A percentile compares a stretch with the other conserved stretches of the same genome.
phyloP scores from a whole-genome alignment of 2,113 vertebrate genomes.

The Gobiocypris rarus region DNA sequence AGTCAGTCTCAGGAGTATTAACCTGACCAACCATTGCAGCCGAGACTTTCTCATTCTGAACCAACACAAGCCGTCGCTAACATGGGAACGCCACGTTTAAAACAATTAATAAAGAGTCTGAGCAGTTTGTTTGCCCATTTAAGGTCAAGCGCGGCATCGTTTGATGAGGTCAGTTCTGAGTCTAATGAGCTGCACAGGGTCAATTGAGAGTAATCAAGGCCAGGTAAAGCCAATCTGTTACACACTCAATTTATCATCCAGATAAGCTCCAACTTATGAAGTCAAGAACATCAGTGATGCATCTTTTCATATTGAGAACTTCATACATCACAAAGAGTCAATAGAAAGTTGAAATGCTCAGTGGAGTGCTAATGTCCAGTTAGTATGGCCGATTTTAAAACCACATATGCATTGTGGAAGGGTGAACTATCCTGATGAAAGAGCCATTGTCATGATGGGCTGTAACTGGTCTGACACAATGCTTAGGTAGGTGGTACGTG shows the following conservation, averaged over 20 bases:
- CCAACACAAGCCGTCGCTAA: not conserved
- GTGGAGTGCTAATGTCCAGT: not conserved
- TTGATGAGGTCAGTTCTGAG: slow-evolving; percentile 18
- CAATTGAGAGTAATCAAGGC: slow-evolving; percentile 5
- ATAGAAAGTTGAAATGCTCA: not conserved
- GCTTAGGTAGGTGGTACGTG: no score
- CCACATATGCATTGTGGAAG: no score
- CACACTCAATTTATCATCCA: not conserved
- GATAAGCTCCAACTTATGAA: not conserved
- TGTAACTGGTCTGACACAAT: no score
- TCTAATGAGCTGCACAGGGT: slow-evolving; percentile 12
- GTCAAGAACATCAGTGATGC: not conserved
- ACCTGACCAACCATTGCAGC: slow-evolving; percentile 51
- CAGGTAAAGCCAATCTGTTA: slow-evolving; percentile 12
- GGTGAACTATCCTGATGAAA: no score
- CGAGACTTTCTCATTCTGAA: not conserved
- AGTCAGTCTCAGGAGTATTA: slow-evolving; percentile 61
- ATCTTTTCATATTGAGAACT: not conserved
- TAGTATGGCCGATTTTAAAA: no score
- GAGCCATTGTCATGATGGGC: no score
- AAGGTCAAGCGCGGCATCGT: not conserved
- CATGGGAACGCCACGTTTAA: not conserved
- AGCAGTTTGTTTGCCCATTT: not conserved
- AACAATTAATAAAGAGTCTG: slow-evolving; percentile 25
- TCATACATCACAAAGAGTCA: not conserved